Evolutionary conservation across 1,140 invertebrate genomes (phyloP).

Genomic region (Neodiprion pinetum): DNA sequence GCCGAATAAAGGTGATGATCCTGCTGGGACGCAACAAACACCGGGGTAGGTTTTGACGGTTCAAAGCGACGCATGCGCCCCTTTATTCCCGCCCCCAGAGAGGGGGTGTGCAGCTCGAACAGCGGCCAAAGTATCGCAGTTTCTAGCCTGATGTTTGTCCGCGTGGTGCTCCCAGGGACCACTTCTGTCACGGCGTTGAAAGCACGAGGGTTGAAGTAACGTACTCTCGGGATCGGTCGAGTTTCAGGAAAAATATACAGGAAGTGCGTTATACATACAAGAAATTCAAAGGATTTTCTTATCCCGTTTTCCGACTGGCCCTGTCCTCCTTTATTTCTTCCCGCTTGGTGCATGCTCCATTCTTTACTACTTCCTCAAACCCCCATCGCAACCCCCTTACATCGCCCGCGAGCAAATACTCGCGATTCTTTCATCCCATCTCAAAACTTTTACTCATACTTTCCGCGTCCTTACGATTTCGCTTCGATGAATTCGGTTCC

Average conservation of each 20-base stretch:
- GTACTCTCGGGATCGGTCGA: neutral
- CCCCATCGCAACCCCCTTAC: no score
- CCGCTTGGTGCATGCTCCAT: no score
- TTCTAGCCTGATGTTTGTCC: slow-evolving; percentile 61
- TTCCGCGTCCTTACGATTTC: neutral
- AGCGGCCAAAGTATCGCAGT: slow-evolving; percentile 58
- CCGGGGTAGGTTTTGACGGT: slow-evolving; percentile 50
- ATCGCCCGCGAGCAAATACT: no score
- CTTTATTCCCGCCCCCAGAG: slow-evolving; percentile 31
- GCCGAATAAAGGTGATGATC: neutral
- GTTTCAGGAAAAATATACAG: neutral
- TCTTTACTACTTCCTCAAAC: no score
- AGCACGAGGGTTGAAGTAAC: slow-evolving; percentile 36
- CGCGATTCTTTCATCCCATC: no score
- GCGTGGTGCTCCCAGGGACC: slow-evolving; percentile 53
- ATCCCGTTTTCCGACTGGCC: neutral
- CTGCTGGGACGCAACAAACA: neutral
- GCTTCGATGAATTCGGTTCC: neutral
- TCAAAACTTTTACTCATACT: neutral
- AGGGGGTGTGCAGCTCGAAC: slow-evolving; percentile 50
- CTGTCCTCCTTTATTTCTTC: no score
- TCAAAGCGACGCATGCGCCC: slow-evolving; percentile 59
- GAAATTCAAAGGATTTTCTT: no score
- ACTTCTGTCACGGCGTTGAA: slow-evolving; percentile 22
- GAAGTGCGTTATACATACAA: no score